Conservation (phyloP, 92 coral and sea anemone genomes). For the Nematostella vectensis region DNA sequence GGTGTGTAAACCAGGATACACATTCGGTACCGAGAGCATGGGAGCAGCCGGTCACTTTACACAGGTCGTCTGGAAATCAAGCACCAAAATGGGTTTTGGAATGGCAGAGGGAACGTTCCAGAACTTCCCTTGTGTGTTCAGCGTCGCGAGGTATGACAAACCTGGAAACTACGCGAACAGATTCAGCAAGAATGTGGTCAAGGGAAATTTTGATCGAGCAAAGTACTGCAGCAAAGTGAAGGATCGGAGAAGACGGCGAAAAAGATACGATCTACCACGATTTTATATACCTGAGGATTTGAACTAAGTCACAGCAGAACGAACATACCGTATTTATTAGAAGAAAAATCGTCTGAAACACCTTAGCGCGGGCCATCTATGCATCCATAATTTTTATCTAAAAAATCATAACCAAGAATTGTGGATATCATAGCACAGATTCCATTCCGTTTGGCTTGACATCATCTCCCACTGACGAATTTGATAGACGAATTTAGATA, state of each 20-base stretch:
- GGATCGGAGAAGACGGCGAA: background rate
- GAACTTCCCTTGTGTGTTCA: background rate
- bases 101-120: background rate
- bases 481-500: no score
- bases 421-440: no score
- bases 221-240: background rate
- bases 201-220: background rate
- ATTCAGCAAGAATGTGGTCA: background rate
- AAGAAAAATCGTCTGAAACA: no score
- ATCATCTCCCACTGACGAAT: no score
- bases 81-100: background rate
- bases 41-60: background rate
- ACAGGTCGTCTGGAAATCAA: constrained; percentile 1
- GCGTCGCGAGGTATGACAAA: background rate
- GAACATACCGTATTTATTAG: no score
- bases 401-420: no score
- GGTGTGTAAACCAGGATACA: constrained; percentile 36
- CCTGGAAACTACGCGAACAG: background rate
- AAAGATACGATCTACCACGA: background rate
- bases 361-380: no score
- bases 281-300: no score
- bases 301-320: no score
- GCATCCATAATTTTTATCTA: no score
- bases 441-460: no score
- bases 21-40: background rate